Conservation (phyloP, 2,888 invertebrate genomes). For the Mycalesis mineus region DNA sequence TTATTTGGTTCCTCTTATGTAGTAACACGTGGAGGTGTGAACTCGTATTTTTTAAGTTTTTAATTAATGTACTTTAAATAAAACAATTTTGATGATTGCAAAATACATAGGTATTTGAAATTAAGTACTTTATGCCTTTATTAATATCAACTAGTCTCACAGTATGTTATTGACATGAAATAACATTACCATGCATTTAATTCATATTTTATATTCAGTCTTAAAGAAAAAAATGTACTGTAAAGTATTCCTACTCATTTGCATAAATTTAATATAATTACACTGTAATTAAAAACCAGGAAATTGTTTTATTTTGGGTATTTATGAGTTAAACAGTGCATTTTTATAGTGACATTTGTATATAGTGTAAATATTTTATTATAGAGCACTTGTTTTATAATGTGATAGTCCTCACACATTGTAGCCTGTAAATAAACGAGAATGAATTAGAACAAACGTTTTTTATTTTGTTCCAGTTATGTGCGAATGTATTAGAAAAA, state of each 20-base stretch:
- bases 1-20: slow-evolving; percentile 41
- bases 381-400: slow-evolving; percentile 67
- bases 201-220: not conserved
- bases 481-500: too few relatives aligned
- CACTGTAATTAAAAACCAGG: not conserved
- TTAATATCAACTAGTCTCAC: not conserved
- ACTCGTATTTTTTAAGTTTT: slow-evolving; percentile 29
- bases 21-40: slow-evolving; percentile 24
- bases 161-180: not conserved
- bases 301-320: slow-evolving; percentile 27
- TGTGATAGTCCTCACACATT: slow-evolving; percentile 69
- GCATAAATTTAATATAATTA: not conserved
- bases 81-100: slow-evolving; percentile 24
- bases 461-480: slow-evolving; percentile 30
- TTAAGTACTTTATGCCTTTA: not conserved
- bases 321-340: slow-evolving; percentile 43
- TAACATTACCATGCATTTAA: not conserved
- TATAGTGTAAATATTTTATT: slow-evolving; percentile 56
- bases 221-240: not conserved
- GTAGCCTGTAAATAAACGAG: slow-evolving; percentile 75
- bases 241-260: not conserved
- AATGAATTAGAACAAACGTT: slow-evolving; percentile 54
- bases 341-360: slow-evolving; percentile 57
- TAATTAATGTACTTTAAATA: slow-evolving; percentile 15
- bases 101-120: too few relatives aligned